phyloP scores from a whole-genome alignment of 1,140 invertebrate genomes.

The Anadara kagoshimensis region DNA sequence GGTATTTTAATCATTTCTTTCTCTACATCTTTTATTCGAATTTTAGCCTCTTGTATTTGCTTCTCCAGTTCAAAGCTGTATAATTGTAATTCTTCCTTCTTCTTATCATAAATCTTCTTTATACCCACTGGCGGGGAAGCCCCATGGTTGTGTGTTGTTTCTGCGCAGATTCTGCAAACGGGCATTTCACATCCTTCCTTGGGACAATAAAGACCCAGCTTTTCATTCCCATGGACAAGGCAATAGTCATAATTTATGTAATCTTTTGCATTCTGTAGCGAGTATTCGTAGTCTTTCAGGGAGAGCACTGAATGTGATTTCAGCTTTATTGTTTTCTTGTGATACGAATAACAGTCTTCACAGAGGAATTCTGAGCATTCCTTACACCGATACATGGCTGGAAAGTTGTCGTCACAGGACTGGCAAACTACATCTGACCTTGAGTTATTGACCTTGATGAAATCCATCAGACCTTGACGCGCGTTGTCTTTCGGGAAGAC shows the following conservation, averaged over 20 bases:
- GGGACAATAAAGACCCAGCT: slow-evolving; percentile 30
- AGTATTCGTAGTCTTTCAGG: slow-evolving; percentile 35
- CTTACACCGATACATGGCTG: slow-evolving; percentile 51
- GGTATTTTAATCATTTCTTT: slow-evolving; percentile 8
- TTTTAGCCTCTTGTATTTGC: neutral
- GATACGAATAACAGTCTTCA: slow-evolving; percentile 50
- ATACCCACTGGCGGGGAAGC: slow-evolving; percentile 43
- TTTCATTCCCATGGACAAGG: slow-evolving; percentile 18
- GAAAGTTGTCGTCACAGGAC: slow-evolving; percentile 42
- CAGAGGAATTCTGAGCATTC: slow-evolving; percentile 62
- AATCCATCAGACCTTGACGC: slow-evolving; percentile 47
- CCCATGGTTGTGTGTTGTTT: slow-evolving; percentile 39
- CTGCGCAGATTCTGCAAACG: slow-evolving; percentile 48
- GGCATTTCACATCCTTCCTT: slow-evolving; percentile 43
- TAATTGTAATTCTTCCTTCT: slow-evolving; percentile 35
- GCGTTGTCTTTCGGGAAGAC: slow-evolving; percentile 46
- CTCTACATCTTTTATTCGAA: slow-evolving; percentile 9
- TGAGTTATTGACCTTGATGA: slow-evolving; percentile 39
- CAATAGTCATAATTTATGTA: slow-evolving; percentile 47
- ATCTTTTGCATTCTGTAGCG: slow-evolving; percentile 37
- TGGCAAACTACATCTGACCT: slow-evolving; percentile 48
- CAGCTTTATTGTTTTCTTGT: slow-evolving; percentile 54
- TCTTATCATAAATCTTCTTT: slow-evolving; percentile 36
- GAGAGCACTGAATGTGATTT: slow-evolving; percentile 40
- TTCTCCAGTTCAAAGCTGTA: slow-evolving; percentile 8